Conservation (phyloP, 2,113 vertebrate genomes). For the Caracal caracal region DNA sequence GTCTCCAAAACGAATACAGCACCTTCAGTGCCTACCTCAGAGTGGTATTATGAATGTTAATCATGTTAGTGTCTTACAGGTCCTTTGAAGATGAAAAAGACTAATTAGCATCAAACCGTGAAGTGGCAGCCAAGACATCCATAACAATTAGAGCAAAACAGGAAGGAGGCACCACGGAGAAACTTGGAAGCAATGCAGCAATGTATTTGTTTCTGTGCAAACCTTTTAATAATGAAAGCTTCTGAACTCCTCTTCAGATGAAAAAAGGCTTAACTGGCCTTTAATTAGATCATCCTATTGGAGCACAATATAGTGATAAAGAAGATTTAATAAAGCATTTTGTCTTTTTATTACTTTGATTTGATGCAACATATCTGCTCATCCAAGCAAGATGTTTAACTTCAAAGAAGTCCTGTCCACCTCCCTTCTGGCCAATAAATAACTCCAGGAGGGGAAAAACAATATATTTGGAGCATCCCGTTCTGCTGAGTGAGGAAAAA, state of each 20-base stretch:
- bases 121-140: constrained; percentile 72
- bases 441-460: constrained; percentile 80
- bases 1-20: not conserved
- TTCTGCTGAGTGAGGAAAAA: constrained; percentile 80
- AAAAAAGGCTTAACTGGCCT: constrained; percentile 85
- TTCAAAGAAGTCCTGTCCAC: constrained; percentile 86
- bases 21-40: constrained; percentile 31
- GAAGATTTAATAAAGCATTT: constrained; percentile 90
- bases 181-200: constrained; percentile 82
- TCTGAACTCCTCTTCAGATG: constrained; percentile 86
- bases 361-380: constrained; percentile 85
- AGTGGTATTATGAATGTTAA: constrained; percentile 63
- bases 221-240: constrained; percentile 80
- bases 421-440: constrained; percentile 86
- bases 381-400: constrained; percentile 88
- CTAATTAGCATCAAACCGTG: constrained; percentile 60
- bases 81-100: constrained; percentile 79
- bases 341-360: constrained; percentile 88
- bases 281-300: constrained; percentile 88
- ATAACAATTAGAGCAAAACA: constrained; percentile 78
- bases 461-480: constrained; percentile 79
- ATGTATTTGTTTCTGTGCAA: constrained; percentile 80
- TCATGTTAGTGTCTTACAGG: constrained; percentile 50
- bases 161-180: constrained; percentile 74
- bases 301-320: constrained; percentile 87